phyloP scores from a whole-genome alignment of 2,888 invertebrate species.

The Fragum whitleyi region DNA sequence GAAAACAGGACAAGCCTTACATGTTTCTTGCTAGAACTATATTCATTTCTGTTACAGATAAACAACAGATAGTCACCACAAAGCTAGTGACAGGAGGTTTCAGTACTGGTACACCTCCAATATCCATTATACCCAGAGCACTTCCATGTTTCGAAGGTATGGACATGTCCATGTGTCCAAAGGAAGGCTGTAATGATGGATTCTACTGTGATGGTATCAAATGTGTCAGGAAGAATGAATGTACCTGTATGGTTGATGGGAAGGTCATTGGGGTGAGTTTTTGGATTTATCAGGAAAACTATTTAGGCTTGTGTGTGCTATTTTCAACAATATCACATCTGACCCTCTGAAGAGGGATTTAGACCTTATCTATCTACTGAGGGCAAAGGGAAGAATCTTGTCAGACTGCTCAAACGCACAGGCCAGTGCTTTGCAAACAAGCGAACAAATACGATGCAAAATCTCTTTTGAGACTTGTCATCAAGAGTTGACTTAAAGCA shows the following conservation, averaged over 20 bases:
- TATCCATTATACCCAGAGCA: constrained; percentile 4
- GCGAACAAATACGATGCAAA: too few relatives aligned
- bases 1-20: too few relatives aligned
- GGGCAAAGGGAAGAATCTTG: too few relatives aligned
- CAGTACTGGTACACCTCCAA: not conserved
- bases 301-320: not conserved
- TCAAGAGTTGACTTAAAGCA: too few relatives aligned
- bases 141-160: constrained; percentile 72
- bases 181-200: constrained; percentile 86
- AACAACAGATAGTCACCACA: constrained; percentile 1
- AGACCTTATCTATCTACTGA: not conserved
- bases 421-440: too few relatives aligned
- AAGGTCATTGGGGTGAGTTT: constrained; percentile 72
- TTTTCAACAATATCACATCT: too few relatives aligned
- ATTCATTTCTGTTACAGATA: not conserved
- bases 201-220: constrained; percentile 91
- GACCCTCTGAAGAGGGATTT: too few relatives aligned
- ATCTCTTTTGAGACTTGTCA: too few relatives aligned
- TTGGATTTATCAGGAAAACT: too few relatives aligned
- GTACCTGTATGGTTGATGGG: constrained; percentile 89
- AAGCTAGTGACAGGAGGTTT: not conserved
- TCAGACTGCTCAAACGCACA: too few relatives aligned
- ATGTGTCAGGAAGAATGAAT: constrained; percentile 90
- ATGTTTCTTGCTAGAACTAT: not conserved
- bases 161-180: constrained; percentile 81